Base-by-base conservation (phyloP, 2,888 invertebrate genomes). In the Neoascia interrupta region DNA sequence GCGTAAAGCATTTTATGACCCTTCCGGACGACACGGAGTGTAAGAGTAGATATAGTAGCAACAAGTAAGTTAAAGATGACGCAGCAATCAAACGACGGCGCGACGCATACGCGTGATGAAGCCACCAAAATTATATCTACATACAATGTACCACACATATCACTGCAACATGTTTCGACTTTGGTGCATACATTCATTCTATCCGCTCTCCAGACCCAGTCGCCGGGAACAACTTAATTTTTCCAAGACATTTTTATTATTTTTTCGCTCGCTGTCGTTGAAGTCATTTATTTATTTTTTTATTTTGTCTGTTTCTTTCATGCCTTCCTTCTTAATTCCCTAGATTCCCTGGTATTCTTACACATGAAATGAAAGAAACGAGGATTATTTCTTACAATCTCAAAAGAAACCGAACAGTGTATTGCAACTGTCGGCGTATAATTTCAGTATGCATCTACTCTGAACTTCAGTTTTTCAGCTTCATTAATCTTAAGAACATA, bases 391-490 rank as follows among this genome's bases (percentile, higher is more conserved):
- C 66, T 41, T 58, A 51, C 43, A 73, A 43, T 45, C 56, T 73
- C 56, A 45, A 66, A 73, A 51, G 58, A 64, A 21, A 73, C 66
- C 66, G 58, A 58, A 66, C 45, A 66, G 51, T 56, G 51, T 66
- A 73, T 66, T 73, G 58, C 43, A 73, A 73, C 64, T 66, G 64
- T 58, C 73, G 58, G 73, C 73, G 37, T 73, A 66, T 64, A 58
- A 73, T 73, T 66, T 73, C 58, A 66, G 66, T 66, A 45, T 73
- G 58, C 56, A 73, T 60, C 66, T 66, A 36, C 58, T 73, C 37
- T 66, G 31, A 66, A 49, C 72, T 72, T 72, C 23, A 66, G 73
- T 66, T 73, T 68, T 68, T 73, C 73, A 73, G 73, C 73, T 73
- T 73, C 73, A 73, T 73, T 66, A 73, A 73, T 73, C 64, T 72